Base-by-base conservation (phyloP, 2,113 vertebrate genomes). In the Sturnira hondurensis region DNA sequence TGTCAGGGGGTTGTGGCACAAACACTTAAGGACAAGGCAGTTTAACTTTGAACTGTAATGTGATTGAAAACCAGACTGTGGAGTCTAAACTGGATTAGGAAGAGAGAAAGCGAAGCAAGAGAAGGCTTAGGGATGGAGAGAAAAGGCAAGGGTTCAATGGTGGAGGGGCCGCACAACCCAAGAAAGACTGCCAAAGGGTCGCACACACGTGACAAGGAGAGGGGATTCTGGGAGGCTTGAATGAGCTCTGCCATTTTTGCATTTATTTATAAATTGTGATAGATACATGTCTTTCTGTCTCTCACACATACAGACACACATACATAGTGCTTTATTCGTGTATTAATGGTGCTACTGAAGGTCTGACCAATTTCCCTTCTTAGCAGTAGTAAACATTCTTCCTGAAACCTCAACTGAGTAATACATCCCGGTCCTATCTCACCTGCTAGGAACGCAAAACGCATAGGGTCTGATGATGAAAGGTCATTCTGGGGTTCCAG, bases 21-120 rank as follows among this genome's bases (percentile, higher is more conserved):
- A 54, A 92, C 38, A 36, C 65, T 92, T 58, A 90, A 26, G 71
- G 36, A 90, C 38, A 86, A 63, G 15, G 4, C 17, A 80, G 31
- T 95, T 96, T 91, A 85, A 58, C 24, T 88, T 84, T 83, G 86
- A 97, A 68, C 45, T 20, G 45, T 56, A 89, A 86, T 71, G 17
- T 85, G 52, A 82, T 8, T 43, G 71, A 85, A 94, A 92, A 63
- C 76, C 12, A 87, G 71, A 85, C 17, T 0, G 16, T 81, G 47
- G 74, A 83, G 41, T 74, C n/a, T 82, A 77, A 81, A 94, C 16
- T 81, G 45, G 43, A 84, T 85, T 87, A 67, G n/a, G 41, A 61
- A 20, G 38, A 78, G 90, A 91, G 45, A 83, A 88, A 93, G 41
- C 12, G 45, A 86, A 88, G 31, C 36, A 93, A 86, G 58, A 82